Base-by-base conservation (phyloP, 2,113 vertebrate genomes). In the Polyodon spathula region DNA sequence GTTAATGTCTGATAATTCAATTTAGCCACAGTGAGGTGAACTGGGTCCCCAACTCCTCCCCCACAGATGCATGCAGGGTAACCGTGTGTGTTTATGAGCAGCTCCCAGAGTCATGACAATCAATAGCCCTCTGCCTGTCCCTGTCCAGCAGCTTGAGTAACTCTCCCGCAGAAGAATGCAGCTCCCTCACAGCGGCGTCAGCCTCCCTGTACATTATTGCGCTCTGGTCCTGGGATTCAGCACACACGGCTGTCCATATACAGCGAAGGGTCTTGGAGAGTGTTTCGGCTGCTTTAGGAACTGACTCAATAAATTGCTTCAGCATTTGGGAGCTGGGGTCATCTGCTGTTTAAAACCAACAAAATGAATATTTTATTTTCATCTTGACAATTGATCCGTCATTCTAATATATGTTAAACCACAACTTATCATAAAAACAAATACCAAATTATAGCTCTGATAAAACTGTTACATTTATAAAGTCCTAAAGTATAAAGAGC, bases 161-260 rank as follows among this genome's bases (percentile, higher is more conserved):
- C 78, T 83, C 71, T 77, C 69, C 42, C 42, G 0, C 55, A 54
- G 58, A 72, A 73, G 69, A 74, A 75, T 70, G 60, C 71, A 17
- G 10, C 70, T 68, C 48, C 39, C 63, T 64, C 63, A 67, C 72
- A 70, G 73, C 61, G 69, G 63, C 60, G 54, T 62, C 0, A 3
- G 62, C 66, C 68, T 65, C 69, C 65, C 76, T 55, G 46, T 73
- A 75, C 69, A 77, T 62, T 0, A 0, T 14, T 59, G 68, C 16
- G 39, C 53, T 54, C 63, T 60, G 41, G 14, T 66, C 72, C 51
- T 14, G 58, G 11, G n/a, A 48, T 61, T 48, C 44, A 4, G 7
- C 41, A 1, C 4, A 1, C 41, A 0, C 53, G 14, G 60, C 0
- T 0, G 0, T 0, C 56, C 61, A 44, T 6, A 0, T 8, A 37